phyloP scores from a whole-genome alignment of 1,140 invertebrate genomes.

The Leptestheria dahalacensis region DNA sequence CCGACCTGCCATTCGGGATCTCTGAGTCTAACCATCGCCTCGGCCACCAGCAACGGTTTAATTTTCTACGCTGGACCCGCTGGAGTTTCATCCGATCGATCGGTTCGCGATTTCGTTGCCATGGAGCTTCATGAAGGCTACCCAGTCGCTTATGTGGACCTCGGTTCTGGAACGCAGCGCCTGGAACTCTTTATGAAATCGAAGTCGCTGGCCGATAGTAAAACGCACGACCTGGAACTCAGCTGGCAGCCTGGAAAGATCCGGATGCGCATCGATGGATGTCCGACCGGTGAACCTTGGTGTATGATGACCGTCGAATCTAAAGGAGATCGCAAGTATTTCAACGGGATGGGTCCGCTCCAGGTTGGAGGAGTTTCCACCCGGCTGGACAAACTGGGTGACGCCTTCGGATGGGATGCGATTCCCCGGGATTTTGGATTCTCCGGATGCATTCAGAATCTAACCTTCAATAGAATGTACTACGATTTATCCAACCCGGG shows the following conservation, averaged over 20 bases:
- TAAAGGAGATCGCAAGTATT: slow-evolving; percentile 49
- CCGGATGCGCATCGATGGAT: slow-evolving; percentile 20
- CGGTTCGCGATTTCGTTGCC: slow-evolving; percentile 74
- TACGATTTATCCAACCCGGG: slow-evolving; percentile 18
- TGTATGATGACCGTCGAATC: slow-evolving; percentile 36
- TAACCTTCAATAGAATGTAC: slow-evolving; percentile 59
- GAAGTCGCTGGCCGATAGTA: slow-evolving; percentile 50
- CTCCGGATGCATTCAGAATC: slow-evolving; percentile 68
- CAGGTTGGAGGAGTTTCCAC: slow-evolving; percentile 65
- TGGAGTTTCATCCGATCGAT: slow-evolving; percentile 31
- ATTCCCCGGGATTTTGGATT: slow-evolving; percentile 50
- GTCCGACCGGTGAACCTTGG: slow-evolving; percentile 16
- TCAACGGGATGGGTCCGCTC: slow-evolving; percentile 76
- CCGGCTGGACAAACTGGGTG: slow-evolving; percentile 40
- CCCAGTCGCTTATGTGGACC: slow-evolving; percentile 71
- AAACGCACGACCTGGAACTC: slow-evolving; percentile 68
- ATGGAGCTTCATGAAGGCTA: slow-evolving; percentile 72
- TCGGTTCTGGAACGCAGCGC: slow-evolving; percentile 62
- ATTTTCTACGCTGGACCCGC: slow-evolving; percentile 86
- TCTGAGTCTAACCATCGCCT: slow-evolving; percentile 53
- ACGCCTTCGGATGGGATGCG: slow-evolving; percentile 41
- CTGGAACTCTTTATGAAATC: slow-evolving; percentile 53
- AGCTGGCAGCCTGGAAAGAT: slow-evolving; percentile 45
- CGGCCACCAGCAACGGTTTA: slow-evolving; percentile 54
- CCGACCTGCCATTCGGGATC: slow-evolving; percentile 30